A percentile compares a stretch with the other conserved stretches of the same genome.
These are phyloP conservation scores for Pogonomyrmex barbatus DNA, from an alignment of 1,140 invertebrate species.

Conservation along the genomic window DNA sequence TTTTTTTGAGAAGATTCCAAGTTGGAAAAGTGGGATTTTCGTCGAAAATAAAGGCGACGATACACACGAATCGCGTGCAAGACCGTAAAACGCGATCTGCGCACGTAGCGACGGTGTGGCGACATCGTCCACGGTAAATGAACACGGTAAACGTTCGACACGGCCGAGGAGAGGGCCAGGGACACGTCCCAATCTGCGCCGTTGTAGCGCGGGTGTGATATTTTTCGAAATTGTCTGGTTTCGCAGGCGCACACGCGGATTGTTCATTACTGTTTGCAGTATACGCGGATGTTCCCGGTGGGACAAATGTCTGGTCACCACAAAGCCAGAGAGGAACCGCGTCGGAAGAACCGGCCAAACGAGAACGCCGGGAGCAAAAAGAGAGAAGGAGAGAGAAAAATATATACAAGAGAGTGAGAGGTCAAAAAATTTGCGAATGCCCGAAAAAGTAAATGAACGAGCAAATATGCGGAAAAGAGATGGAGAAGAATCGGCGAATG, in stretches of 20 bases:
- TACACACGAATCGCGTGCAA: not conserved
- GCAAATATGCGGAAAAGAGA: not conserved
- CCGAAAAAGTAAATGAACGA: not conserved
- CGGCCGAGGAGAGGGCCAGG: constrained; percentile 22
- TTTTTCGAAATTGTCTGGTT: constrained; percentile 44
- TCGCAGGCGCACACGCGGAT: constrained; percentile 3
- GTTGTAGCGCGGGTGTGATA: constrained; percentile 6
- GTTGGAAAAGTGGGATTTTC: not conserved
- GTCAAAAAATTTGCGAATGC: not conserved
- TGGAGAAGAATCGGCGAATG: not conserved
- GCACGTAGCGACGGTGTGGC: not conserved
- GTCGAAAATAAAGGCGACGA: not conserved
- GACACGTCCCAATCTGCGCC: constrained; percentile 41
- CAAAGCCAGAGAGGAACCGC: constrained; percentile 1
- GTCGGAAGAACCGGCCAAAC: not conserved
- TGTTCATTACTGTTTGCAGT: constrained; percentile 17
- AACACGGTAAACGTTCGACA: constrained; percentile 42
- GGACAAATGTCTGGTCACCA: constrained; percentile 58
- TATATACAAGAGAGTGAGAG: not conserved
- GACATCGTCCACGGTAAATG: constrained; percentile 55
- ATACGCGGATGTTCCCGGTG: constrained; percentile 48
- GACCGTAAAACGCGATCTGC: not conserved
- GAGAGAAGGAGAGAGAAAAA: not conserved
- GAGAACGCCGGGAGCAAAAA: constrained; percentile 2
- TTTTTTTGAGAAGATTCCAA: not conserved